These are phyloP conservation scores for Idaea aversata DNA, from an alignment of 2,888 invertebrate species.

Conservation along the genomic window DNA sequence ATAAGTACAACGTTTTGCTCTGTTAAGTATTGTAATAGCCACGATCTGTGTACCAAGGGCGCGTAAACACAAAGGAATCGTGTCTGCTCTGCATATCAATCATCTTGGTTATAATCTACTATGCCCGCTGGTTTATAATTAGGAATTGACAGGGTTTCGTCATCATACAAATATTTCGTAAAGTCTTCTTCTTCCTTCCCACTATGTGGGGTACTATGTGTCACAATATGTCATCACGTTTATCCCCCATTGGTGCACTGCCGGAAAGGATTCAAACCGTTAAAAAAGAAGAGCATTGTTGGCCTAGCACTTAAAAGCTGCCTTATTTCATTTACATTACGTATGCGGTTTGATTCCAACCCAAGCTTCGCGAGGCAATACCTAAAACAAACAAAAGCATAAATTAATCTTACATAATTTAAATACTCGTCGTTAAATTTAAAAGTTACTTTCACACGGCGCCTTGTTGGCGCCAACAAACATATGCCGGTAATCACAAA, in stretches of 20 bases:
- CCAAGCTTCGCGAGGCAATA: neutral
- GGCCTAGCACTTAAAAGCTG: too few species aligned
- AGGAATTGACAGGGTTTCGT: neutral
- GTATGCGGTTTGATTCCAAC: too few species aligned
- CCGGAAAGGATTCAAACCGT: too few species aligned
- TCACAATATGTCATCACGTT: too few species aligned
- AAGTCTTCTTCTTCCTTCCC: too few species aligned
- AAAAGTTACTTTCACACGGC: neutral
- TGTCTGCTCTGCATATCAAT: neutral
- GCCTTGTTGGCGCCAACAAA: neutral
- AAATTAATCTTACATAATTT: neutral
- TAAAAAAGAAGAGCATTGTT: too few species aligned
- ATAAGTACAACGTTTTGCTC: conserved; percentile 36
- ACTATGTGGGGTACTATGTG: too few species aligned
- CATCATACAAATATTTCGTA: neutral
- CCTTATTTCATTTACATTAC: too few species aligned
- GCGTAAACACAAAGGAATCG: conserved; percentile 39
- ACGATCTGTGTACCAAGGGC: conserved; percentile 52
- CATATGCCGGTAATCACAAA: neutral
- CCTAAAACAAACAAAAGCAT: neutral
- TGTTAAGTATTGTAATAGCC: conserved; percentile 41
- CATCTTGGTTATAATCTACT: neutral
- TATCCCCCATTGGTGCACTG: too few species aligned
- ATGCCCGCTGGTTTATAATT: neutral
- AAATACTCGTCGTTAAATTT: neutral